These are phyloP conservation scores for roundworm (Caenorhabditis elegans) DNA, from an alignment of 1,140 invertebrate species.

Conservation along the genomic window WBcel235 BX284606.5:387001-387500, in stretches of 20 bases:
- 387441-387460: too few species aligned
- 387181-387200: neutral
- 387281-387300: too few species aligned
- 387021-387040: neutral
- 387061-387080: neutral
- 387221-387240: neutral
- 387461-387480: too few species aligned
- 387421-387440: too few species aligned
- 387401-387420: too few species aligned
- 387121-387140: neutral
- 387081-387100: neutral
- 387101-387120: neutral
- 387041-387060: neutral
- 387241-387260: neutral
- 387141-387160: neutral
- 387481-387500: too few species aligned
- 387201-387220: neutral
- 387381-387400: too few species aligned
- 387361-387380: too few species aligned
- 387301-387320: too few species aligned
- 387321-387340: too few species aligned
- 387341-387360: too few species aligned
- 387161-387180: neutral
- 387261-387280: too few species aligned
- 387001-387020: neutral